Base-by-base conservation (phyloP, 1,140 invertebrate species). In the Listronotus bonariensis region DNA sequence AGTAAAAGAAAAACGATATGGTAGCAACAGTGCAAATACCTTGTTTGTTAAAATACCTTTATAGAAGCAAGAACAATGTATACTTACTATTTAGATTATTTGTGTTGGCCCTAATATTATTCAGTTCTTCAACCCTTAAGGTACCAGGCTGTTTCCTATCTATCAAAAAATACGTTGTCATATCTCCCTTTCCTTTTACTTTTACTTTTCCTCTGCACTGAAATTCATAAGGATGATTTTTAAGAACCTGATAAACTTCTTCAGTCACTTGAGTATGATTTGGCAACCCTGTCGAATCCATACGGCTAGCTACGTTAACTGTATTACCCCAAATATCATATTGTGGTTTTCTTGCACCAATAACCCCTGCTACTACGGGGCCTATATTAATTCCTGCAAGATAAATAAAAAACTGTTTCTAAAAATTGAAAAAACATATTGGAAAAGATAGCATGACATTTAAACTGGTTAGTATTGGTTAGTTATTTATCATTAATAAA, bases 311-410 rank as follows among this genome's bases (percentile, higher is more conserved):
- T 3, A 97, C 91, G 79, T 96, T 96, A 1, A 97, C 95, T 10
- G 94, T 95, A 79, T 97, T 97, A 1, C 95, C 95, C 94, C 94
- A 97, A 72, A 97, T 96, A 76, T 97, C 95, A 78, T 96, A 97
- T 74, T 97, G 95, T 11, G 95, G 95, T 79, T 97, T 97, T 45
- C 92, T 83, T 0, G 93, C 93, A 14, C 95, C 95, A 67, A 97
- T 96, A 0, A 97, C 95, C 14, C 95, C 95, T 9, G 95, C 94
- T 7, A 96, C 93, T 3, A 96, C 92, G 3, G 93, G 93, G 0
- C 94, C 95, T 68, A 96, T 87, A 78, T 94, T 96, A 66, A 97
- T 89, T 68, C 93, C 92, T 92, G 68, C 26, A 74, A 67, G 52
- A 45, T 55, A 53, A 53, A 26, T 26, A 26, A 1, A 26, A 26